phyloP scores from a whole-genome alignment of 2,113 vertebrate species.

The Paralichthys olivaceus region DNA sequence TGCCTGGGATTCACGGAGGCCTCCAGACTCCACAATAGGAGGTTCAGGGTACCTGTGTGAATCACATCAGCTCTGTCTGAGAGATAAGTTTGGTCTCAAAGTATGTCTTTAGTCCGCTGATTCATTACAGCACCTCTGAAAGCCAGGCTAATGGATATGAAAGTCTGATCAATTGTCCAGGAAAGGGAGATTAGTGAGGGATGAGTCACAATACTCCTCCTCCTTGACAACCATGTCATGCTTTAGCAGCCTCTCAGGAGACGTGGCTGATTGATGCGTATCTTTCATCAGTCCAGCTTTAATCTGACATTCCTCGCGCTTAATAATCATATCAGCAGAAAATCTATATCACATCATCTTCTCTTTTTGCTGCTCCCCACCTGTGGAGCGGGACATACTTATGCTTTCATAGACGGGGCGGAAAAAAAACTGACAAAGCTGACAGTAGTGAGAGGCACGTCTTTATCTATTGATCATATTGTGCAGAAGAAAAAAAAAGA shows the following conservation, averaged over 20 bases:
- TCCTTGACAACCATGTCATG: constrained; percentile 75
- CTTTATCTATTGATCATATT: constrained; percentile 64
- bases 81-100: constrained; percentile 59
- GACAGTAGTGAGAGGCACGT: constrained; percentile 30
- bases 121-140: constrained; percentile 71
- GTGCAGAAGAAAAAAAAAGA: constrained; percentile 7
- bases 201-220: constrained; percentile 72
- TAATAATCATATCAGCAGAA: constrained; percentile 67
- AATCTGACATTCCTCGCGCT: constrained; percentile 60
- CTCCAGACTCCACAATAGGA: neutral
- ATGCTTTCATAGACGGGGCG: neutral
- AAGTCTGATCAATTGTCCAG: constrained; percentile 76
- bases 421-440: constrained; percentile 12
- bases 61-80: constrained; percentile 32
- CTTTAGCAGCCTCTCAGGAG: constrained; percentile 60
- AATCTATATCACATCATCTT: constrained; percentile 46
- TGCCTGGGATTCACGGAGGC: constrained; percentile 5
- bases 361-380: constrained; percentile 19
- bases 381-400: constrained; percentile 45
- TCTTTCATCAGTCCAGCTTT: constrained; percentile 74
- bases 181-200: constrained; percentile 71
- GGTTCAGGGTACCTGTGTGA: constrained; percentile 11
- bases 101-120: constrained; percentile 55
- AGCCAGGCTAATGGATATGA: constrained; percentile 80
- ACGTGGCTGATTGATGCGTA: constrained; percentile 65